phyloP scores from a whole-genome alignment of 2,888 invertebrate genomes.

The Ceratothoa steindachneri region DNA sequence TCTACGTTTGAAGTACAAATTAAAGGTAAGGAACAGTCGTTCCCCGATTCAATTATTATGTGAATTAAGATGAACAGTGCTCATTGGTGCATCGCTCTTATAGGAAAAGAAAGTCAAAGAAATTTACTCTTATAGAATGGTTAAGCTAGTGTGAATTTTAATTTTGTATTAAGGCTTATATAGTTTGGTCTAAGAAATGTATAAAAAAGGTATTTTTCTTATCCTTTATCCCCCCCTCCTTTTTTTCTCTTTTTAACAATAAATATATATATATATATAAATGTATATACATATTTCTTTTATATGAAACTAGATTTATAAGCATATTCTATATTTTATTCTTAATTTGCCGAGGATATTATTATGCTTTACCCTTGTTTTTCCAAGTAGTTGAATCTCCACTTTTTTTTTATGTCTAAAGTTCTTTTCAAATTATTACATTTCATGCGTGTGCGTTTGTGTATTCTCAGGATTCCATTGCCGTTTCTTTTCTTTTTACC shows the following conservation, averaged over 20 bases:
- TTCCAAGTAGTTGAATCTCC: too few relatives aligned
- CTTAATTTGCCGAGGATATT: too few relatives aligned
- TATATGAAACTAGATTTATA: not conserved
- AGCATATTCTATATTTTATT: too few relatives aligned
- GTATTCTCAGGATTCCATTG: too few relatives aligned
- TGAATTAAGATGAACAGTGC: not conserved
- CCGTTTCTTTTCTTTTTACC: too few relatives aligned
- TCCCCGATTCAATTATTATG: not conserved
- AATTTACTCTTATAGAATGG: too few relatives aligned
- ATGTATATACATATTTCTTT: not conserved
- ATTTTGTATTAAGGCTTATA: too few relatives aligned
- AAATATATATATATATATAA: conserved; percentile 3
- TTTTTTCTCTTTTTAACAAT: not conserved
- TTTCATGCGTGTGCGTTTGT: too few relatives aligned
- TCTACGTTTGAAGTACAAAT: not conserved
- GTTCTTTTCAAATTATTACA: too few relatives aligned
- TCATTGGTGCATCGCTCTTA: not conserved
- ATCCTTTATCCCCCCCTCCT: not conserved
- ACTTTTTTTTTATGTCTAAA: too few relatives aligned
- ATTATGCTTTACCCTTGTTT: too few relatives aligned
- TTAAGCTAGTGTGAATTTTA: not conserved
- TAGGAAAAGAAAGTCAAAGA: not conserved
- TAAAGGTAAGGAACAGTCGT: not conserved
- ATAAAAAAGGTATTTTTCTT: not conserved
- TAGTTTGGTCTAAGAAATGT: too few relatives aligned